Base-by-base conservation (phyloP, 2,113 vertebrate species). In the Leucoraja erinaceus region DNA sequence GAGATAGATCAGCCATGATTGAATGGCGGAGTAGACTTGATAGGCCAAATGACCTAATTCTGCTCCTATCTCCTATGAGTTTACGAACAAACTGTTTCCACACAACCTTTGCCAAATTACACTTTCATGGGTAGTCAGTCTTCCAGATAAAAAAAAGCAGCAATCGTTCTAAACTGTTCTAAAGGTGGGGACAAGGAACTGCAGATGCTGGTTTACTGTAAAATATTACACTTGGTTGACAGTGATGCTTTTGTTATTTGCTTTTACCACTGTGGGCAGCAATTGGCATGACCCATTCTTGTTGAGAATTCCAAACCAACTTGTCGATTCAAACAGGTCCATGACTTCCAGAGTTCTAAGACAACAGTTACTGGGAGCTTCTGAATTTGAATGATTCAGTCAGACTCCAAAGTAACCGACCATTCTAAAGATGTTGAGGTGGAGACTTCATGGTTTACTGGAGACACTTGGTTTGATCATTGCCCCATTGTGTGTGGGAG, bases 261-360 rank as follows among this genome's bases (percentile, higher is more conserved):
- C 5, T 56, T 20, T 25, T 56, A 38, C 31, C 76, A 31, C 38
- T 12, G 31, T 10, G 76, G 22, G 47, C 16, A 54, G 79, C 56
- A 83, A 83, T 81, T 81, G 78, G 38, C n/a, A n/a, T n/a, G n/a
- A n/a, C n/a, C 38, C 78, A 81, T 83, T 56, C 79, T 83, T 38
- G 79, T 54, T 47, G 38, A 47, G 38, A 47, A 47, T 47, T 47
- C 38, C 38, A 47, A 47, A 47, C 38, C 38, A 47, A 47, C 38
- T 47, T 47, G 38, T 47, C 38, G 38, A 47, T 83, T 56, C 79
- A 83, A 83, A 83, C 79, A 83, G 79, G 38, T 56, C 38, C 20
- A 56, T 6, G 18, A 22, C 38, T 81, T 81, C 54, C 38, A 81
- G 9, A 47, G 54, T 81, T 81, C 38, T 22, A 81, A 54, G 9